phyloP scores from a whole-genome alignment of 2,113 vertebrate genomes.

The Ophthalmolycus amberensis region DNA sequence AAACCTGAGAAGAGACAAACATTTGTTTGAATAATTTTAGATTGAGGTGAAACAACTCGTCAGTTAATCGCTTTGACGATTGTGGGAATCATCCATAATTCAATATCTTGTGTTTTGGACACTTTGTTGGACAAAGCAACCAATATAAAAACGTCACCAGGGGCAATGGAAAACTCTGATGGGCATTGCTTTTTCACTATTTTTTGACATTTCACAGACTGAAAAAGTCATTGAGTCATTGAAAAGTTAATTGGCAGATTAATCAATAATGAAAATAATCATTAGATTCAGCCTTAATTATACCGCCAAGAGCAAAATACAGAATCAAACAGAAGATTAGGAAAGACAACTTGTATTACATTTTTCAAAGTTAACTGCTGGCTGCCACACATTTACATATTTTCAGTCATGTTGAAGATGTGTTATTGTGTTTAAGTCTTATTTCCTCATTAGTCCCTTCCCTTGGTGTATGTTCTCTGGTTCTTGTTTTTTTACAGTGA shows the following conservation, averaged over 20 bases:
- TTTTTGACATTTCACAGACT: neutral
- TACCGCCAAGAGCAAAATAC: neutral
- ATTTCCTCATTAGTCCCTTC: constrained; percentile 21
- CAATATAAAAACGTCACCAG: neutral
- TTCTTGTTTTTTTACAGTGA: constrained; percentile 10
- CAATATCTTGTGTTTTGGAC: neutral
- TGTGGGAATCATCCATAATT: neutral
- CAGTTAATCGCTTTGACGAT: neutral
- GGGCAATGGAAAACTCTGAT: neutral
- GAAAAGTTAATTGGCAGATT: neutral
- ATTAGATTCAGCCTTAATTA: neutral
- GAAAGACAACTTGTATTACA: neutral
- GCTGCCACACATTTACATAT: constrained; percentile 6
- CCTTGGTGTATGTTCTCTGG: neutral
- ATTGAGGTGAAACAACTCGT: neutral
- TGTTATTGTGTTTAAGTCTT: neutral
- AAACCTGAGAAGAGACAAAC: neutral
- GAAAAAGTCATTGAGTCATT: neutral
- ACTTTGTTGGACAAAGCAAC: neutral
- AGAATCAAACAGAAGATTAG: neutral
- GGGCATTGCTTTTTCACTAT: neutral
- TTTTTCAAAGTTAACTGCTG: neutral
- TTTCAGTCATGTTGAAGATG: neutral
- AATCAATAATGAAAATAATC: neutral
- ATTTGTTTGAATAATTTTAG: neutral